These are phyloP conservation scores for Colostygia pectinataria DNA, from an alignment of 2,888 invertebrate species.

Conservation along the genomic window DNA sequence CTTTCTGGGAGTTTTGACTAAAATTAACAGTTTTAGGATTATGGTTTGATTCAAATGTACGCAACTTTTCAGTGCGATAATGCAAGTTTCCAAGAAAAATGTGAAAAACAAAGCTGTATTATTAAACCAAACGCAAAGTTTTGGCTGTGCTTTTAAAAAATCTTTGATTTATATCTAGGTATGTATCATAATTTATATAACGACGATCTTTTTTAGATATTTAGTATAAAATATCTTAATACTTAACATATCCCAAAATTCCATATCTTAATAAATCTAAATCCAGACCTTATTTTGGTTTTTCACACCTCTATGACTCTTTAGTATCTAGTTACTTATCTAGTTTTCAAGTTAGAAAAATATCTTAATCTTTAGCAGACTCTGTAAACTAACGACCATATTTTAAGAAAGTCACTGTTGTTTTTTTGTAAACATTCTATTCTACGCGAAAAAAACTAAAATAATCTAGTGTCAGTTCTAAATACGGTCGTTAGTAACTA, in stretches of 20 bases:
- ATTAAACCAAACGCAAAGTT: slow-evolving; percentile 72
- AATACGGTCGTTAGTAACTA: slow-evolving; percentile 7
- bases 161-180: slow-evolving; percentile 47
- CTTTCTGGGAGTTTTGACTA: neutral
- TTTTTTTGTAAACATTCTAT: no score
- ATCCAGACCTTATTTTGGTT: neutral
- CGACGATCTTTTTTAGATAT: slow-evolving; percentile 51
- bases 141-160: slow-evolving; percentile 77
- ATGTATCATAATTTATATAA: no score
- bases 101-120: neutral
- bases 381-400: slow-evolving; percentile 4
- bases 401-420: slow-evolving; percentile 1
- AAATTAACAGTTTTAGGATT: no score
- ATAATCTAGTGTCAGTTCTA: slow-evolving; percentile 3
- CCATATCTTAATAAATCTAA: slow-evolving; percentile 43
- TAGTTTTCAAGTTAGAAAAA: slow-evolving; percentile 9
- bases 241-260: slow-evolving; percentile 52
- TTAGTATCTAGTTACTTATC: slow-evolving; percentile 2
- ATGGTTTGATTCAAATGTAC: neutral
- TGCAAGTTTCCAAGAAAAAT: slow-evolving; percentile 12
- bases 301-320: neutral
- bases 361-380: slow-evolving; percentile 9
- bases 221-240: slow-evolving; percentile 38
- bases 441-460: no score
- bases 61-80: no score